A percentile compares a stretch with the other conserved stretches of the same genome.
phyloP scores from a whole-genome alignment of 2,797 vertebrate genomes.

The Phoebastria nigripes region DNA sequence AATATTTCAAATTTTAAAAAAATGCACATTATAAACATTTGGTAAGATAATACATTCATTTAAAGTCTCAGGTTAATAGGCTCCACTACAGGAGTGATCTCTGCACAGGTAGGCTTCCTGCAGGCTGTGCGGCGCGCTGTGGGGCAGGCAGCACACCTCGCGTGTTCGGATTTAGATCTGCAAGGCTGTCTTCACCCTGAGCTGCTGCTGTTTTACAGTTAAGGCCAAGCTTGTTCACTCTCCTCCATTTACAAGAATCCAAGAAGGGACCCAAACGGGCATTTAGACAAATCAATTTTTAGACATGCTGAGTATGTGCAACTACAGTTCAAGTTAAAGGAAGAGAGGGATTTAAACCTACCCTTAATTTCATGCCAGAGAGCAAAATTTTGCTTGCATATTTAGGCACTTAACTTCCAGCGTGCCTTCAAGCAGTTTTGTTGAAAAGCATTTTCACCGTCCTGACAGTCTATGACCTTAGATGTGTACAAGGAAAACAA shows the following conservation, averaged over 20 bases:
- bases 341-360: not conserved
- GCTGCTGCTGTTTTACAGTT: not conserved
- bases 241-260: not conserved
- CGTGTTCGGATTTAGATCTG: rapidly evolving
- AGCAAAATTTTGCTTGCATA: not conserved
- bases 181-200: not conserved
- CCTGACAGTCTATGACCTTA: not conserved
- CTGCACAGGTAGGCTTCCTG: not conserved
- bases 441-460: not conserved
- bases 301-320: rapidly evolving
- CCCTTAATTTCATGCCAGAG: not conserved
- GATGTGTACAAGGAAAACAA: not conserved
- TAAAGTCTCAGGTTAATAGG: not conserved
- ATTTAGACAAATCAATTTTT: not conserved
- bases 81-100: rapidly evolving
- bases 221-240: not conserved
- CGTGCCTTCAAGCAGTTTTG: not conserved
- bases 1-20: not conserved
- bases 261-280: not conserved
- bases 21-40: not conserved
- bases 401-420: not conserved
- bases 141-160: not conserved
- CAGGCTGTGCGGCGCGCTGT: not conserved
- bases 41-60: not conserved
- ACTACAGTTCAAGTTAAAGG: not conserved